Base-by-base conservation (phyloP, 2,797 vertebrate species). In the Eleutherodactylus coqui region DNA sequence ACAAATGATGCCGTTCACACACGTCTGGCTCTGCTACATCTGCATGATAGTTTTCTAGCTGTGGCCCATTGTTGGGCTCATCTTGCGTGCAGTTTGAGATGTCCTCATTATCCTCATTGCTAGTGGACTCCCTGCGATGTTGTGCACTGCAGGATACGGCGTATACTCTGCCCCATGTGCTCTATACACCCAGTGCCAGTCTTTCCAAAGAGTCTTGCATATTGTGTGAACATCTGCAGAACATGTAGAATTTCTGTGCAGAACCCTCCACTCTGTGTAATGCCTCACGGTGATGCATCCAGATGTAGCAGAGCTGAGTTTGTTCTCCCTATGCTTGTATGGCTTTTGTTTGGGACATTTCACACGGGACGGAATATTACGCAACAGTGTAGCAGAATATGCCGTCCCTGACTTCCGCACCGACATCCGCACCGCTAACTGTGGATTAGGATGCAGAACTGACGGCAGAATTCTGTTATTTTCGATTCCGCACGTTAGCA, bases 271-370 rank as follows among this genome's bases (percentile, higher is more conserved):
- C 13, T 62, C n/a, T 58, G 13, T 32, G 58, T 14, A 13, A 32
- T 16, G 27, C 13, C n/a, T 16, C n/a, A 58, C 3, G 14, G 14
- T 49, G 14, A 34, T 19, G 19, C 16, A 67, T 36, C 29, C 62
- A 36, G 62, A 67, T 70, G 69, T 43, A 72, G 69, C 69, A 72
- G 69, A 43, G 38, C 21, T 72, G 4, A 24, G 64, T 69, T 36
- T 69, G 34, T 9, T 72, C 64, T 9, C 8, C 8, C 7, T 38
- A 69, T 69, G 64, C 4, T 38, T 69, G 11, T 32, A 67, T 17
- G 32, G 4, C 11, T 62, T 62, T 32, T 45, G 43, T 45, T 45
- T 11, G 2, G 9, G 43, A 13, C 14, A 45, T 45, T 8, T 45
- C 14, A n/a, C 43, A 45, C 43, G 14, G 9, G 43, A 45, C 43